Conservation (phyloP, 2,113 vertebrate genomes). For the Grallaria varia region DNA sequence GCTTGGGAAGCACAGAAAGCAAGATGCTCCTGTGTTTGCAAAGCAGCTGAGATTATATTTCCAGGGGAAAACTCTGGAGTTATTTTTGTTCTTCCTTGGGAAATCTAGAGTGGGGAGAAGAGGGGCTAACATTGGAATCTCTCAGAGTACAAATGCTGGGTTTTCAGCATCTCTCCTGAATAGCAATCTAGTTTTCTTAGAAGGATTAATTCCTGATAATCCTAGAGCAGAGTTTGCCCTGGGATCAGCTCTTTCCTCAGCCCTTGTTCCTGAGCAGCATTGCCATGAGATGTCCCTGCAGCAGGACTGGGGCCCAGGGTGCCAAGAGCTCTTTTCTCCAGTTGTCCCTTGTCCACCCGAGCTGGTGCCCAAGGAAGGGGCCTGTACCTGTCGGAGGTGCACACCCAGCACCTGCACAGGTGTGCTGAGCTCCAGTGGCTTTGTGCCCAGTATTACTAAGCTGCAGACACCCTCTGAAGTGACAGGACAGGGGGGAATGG, state of each 20-base stretch:
- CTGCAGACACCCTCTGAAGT: neutral
- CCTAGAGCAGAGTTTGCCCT: neutral
- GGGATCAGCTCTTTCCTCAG: neutral
- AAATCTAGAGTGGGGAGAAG: neutral
- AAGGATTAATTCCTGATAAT: neutral
- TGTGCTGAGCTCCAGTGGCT: neutral
- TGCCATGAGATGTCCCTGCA: neutral
- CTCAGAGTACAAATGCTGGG: neutral
- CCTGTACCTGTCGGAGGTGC: accelerated
- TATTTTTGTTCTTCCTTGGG: constrained; percentile 1
- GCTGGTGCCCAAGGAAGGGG: neutral
- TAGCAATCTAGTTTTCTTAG: neutral
- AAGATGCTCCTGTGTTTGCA: neutral
- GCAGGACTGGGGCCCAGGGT: neutral
- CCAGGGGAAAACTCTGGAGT: neutral
- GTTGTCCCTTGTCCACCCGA: accelerated
- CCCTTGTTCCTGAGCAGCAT: accelerated
- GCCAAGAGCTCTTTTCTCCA: neutral
- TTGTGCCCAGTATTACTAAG: neutral
- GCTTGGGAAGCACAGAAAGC: neutral
- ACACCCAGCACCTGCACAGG: neutral
- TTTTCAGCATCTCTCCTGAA: neutral
- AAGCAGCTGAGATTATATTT: neutral
- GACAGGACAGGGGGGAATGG: neutral
- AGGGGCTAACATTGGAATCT: neutral